Percentiles rank a stretch among this genome's conserved stretches.
phyloP scores from a whole-genome alignment of 2,888 invertebrate species.

The Agrilus cyanescens region DNA sequence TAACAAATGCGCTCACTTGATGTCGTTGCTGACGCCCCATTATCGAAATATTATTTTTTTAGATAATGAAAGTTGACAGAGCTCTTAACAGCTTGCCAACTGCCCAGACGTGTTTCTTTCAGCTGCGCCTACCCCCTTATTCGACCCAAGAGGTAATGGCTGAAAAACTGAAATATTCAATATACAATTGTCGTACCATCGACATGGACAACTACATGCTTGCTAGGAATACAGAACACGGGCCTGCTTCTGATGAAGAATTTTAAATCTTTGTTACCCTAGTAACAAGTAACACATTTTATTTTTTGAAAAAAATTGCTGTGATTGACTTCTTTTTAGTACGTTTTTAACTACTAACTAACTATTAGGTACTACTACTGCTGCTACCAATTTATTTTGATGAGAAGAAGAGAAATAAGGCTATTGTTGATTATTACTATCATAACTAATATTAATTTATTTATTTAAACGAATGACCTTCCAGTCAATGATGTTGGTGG shows the following conservation, averaged over 20 bases:
- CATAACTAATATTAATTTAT: too few species aligned
- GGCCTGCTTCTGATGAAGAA: conserved; percentile 38
- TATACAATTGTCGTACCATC: conserved; percentile 53
- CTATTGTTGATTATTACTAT: too few species aligned
- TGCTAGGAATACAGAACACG: conserved; percentile 42
- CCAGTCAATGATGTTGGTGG: too few species aligned
- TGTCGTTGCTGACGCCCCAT: not conserved
- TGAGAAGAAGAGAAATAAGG: too few species aligned
- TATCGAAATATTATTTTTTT: not conserved
- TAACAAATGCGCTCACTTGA: conserved; percentile 23
- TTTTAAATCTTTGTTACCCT: conserved; percentile 19
- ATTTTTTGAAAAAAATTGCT: not conserved
- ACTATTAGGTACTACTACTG: too few species aligned
- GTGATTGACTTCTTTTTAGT: too few species aligned
- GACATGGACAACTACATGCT: conserved; percentile 62
- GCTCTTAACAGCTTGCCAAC: conserved; percentile 48
- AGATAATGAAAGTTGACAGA: conserved; percentile 46
- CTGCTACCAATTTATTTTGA: too few species aligned
- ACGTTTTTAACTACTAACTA: too few species aligned
- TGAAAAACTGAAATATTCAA: conserved; percentile 50
- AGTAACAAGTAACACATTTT: not conserved
- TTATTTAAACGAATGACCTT: too few species aligned
- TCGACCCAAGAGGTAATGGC: conserved; percentile 47
- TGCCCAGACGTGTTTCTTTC: conserved; percentile 53
- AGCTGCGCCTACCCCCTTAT: conserved; percentile 49